These are phyloP conservation scores for Champsocephalus esox DNA, from an alignment of 2,797 vertebrate species.

Conservation along the genomic window DNA sequence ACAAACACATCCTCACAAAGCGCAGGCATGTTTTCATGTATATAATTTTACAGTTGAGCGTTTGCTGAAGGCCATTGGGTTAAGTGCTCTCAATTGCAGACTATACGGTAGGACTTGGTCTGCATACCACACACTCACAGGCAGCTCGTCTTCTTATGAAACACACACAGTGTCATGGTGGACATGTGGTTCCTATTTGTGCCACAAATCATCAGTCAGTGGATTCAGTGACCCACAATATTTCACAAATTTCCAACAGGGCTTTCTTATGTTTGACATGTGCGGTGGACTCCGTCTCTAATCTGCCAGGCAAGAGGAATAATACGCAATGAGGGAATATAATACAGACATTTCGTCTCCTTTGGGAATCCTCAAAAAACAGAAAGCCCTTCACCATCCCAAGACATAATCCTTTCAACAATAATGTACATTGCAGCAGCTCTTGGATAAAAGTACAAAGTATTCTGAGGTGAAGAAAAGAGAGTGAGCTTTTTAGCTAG, in stretches of 20 bases:
- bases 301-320: conserved; percentile 42
- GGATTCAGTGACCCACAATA: conserved; percentile 60
- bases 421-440: conserved; percentile 51
- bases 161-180: neutral
- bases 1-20: conserved; percentile 17
- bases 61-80: conserved; percentile 60
- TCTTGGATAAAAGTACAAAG: conserved; percentile 40
- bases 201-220: conserved; percentile 55
- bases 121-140: conserved; percentile 19
- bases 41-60: conserved; percentile 47
- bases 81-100: conserved; percentile 58
- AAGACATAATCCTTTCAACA: conserved; percentile 58
- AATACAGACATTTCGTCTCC: conserved; percentile 49
- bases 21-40: conserved; percentile 54
- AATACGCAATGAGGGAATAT: conserved; percentile 22
- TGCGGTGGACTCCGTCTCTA: conserved; percentile 39
- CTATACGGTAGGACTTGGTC: conserved; percentile 10
- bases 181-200: conserved; percentile 21
- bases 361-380: conserved; percentile 48
- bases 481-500: conserved; percentile 3
- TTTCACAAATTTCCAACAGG: conserved; percentile 43
- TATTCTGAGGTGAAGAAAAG: conserved; percentile 53
- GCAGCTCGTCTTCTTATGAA: conserved; percentile 16
- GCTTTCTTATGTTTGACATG: conserved; percentile 48
- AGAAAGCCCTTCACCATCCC: conserved; percentile 37